Evolutionary conservation across 2,113 vertebrate species (phyloP), one percentile per base, ranked within the genome.

Genomic region (Brachypodius melanocephalos): DNA sequence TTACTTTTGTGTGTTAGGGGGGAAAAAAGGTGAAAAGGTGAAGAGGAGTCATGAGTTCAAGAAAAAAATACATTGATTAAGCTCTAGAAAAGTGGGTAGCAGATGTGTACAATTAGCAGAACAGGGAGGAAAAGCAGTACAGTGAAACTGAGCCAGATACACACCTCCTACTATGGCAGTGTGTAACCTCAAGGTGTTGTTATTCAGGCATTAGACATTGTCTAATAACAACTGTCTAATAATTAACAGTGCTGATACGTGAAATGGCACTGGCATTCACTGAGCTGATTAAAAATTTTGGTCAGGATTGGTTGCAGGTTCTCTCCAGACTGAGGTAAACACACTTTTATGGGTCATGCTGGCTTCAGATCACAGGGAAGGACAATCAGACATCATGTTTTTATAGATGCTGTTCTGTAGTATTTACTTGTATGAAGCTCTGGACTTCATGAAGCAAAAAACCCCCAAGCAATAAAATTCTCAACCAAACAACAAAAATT

Each of bases 141-240:
- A 51, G 20, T 52, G 18, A 42, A 67, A 29, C 11, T 5, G 20
- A 79, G 57, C 15, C 26, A 83, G 45, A 61, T 34, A 17, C 14
- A 24, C 8, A 14, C 19, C 34, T 28, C 25, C 72, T 67, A 4
- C 72, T 52, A 5, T 19, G 28, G 57, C 26, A 9, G 19, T 6
- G 7, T 22, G 1, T 18, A 29, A 17, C 9, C 29, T 61, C 17
- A 14, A 78, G 19, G 36, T 5, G 0, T 9, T 52, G 13, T 28
- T 79, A 38, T 31, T 67, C 12, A 21, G 36, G 6, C 34, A 43
- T 66, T 62, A 34, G 46, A 66, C 14, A 12, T 1, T 32, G n/a
- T 16, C 51, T 26, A 68, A 4, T 66, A 46, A 49, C 21, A 75
- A 65, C 0, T 4, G 25, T 17, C 45, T 42, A 51, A 40, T 3